Evolutionary conservation across 2,113 vertebrate species (phyloP).

Genomic region (Dolichallabes microphthalmus): DNA sequence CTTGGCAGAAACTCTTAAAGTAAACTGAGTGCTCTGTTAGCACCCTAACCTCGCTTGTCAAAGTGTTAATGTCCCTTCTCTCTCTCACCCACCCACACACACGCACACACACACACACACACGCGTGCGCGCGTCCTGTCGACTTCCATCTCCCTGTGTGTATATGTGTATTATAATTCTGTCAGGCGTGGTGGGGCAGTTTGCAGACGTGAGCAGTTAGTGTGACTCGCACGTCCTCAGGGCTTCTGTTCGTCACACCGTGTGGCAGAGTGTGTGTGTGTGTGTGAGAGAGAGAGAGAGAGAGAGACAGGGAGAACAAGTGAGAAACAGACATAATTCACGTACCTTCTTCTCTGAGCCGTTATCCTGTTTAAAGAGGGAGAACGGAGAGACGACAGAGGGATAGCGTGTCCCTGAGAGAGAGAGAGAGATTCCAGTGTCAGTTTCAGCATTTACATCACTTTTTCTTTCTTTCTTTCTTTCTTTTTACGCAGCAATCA

Average conservation of each 20-base stretch:
- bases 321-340: not conserved
- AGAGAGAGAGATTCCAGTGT: not conserved
- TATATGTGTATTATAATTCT: conserved; percentile 45
- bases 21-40: conserved; percentile 6
- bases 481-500: not conserved
- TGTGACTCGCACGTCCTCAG: conserved; percentile 38
- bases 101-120: conserved; percentile 27
- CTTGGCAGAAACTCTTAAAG: not conserved
- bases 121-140: not conserved
- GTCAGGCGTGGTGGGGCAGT: conserved; percentile 37
- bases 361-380: not conserved
- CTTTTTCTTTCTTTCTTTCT: not conserved
- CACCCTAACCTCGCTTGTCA: conserved; percentile 12
- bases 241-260: conserved; percentile 40
- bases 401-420: not conserved
- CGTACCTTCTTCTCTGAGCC: not conserved
- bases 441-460: not conserved
- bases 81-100: conserved; percentile 40
- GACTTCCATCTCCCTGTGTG: conserved; percentile 29
- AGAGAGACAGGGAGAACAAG: not conserved
- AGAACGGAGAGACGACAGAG: not conserved
- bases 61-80: conserved; percentile 11
- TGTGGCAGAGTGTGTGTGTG: not conserved
- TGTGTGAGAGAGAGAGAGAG: conserved; percentile 18
- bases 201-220: conserved; percentile 52